Conservation (phyloP, 23 tunicate genomes). For the Halocynthia aurantium region DNA sequence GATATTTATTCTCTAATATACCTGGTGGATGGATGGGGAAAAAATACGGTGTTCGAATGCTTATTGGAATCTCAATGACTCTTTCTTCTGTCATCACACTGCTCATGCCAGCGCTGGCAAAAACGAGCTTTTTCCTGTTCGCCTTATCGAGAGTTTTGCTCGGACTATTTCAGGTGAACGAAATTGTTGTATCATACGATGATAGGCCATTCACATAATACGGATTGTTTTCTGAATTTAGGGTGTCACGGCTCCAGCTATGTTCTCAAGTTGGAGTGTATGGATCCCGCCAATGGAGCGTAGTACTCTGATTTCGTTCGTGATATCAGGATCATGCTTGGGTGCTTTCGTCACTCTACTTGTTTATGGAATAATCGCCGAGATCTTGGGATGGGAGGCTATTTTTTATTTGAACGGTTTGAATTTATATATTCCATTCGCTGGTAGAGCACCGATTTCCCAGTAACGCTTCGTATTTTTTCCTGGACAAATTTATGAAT, state of each 20-base stretch:
- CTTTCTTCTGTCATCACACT: slow-evolving; percentile 48
- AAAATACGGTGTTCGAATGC: slow-evolving; percentile 46
- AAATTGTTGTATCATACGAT: too few species aligned
- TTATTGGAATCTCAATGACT: slow-evolving; percentile 67
- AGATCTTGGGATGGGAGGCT: slow-evolving; percentile 65
- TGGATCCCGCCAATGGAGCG: slow-evolving; percentile 82
- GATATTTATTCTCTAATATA: slow-evolving; percentile 60
- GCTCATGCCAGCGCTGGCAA: slow-evolving; percentile 44
- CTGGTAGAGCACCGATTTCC: neutral
- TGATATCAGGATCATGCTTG: slow-evolving; percentile 61
- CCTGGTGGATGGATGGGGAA: slow-evolving; percentile 83
- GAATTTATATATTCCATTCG: neutral
- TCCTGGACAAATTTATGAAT: too few species aligned
- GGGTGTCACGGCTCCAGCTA: slow-evolving; percentile 67
- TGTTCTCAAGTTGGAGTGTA: slow-evolving; percentile 66
- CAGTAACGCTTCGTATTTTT: too few species aligned
- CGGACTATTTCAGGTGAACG: slow-evolving; percentile 61
- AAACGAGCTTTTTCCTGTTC: slow-evolving; percentile 44
- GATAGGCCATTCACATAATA: too few species aligned
- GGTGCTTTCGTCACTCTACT: slow-evolving; percentile 65
- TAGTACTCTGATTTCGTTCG: slow-evolving; percentile 45
- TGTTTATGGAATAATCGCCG: slow-evolving; percentile 51
- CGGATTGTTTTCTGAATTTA: neutral
- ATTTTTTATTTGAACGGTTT: slow-evolving; percentile 63
- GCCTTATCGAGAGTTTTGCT: slow-evolving; percentile 57